Evolutionary conservation across 2,113 vertebrate species (phyloP).

Genomic region (Kryptolebias marmoratus): DNA sequence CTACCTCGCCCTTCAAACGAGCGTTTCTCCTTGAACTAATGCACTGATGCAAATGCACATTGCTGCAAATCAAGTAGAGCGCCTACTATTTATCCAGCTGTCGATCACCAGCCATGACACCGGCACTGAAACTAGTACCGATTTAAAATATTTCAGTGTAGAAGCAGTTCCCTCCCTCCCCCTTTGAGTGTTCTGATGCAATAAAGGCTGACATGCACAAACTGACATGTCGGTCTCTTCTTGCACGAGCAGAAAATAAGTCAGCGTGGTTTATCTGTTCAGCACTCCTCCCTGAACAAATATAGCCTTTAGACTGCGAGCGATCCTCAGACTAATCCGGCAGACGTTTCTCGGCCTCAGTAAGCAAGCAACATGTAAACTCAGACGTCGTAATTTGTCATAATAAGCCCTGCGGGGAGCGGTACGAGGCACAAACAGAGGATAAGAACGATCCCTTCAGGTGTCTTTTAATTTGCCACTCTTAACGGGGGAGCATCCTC

Average conservation of each 20-base stretch:
- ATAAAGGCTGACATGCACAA: slow-evolving; percentile 15
- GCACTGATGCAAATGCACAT: slow-evolving; percentile 42
- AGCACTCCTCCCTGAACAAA: slow-evolving; percentile 43
- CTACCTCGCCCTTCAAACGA: slow-evolving; percentile 29
- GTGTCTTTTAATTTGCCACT: neutral
- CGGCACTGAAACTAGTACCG: too few species aligned
- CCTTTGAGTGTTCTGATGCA: neutral
- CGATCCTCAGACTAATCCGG: neutral
- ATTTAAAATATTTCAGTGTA: too few species aligned
- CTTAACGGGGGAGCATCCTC: neutral
- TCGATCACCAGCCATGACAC: neutral
- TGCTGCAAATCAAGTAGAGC: slow-evolving; percentile 19
- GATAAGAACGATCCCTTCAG: neutral
- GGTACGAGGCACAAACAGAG: neutral
- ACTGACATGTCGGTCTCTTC: slow-evolving; percentile 7
- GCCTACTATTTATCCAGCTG: neutral
- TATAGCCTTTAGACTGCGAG: slow-evolving; percentile 52
- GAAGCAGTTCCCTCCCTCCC: too few species aligned
- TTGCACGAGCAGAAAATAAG: slow-evolving; percentile 24
- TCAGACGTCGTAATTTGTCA: neutral
- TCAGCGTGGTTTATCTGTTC: slow-evolving; percentile 30
- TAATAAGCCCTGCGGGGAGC: neutral
- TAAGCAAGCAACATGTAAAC: neutral
- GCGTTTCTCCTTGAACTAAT: slow-evolving; percentile 13
- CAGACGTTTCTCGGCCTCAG: slow-evolving; percentile 2